A percentile compares a stretch with the other conserved stretches of the same genome.
Evolutionary conservation across 2,888 invertebrate genomes (phyloP).

Genomic region (Drosophila flavopinicola): DNA sequence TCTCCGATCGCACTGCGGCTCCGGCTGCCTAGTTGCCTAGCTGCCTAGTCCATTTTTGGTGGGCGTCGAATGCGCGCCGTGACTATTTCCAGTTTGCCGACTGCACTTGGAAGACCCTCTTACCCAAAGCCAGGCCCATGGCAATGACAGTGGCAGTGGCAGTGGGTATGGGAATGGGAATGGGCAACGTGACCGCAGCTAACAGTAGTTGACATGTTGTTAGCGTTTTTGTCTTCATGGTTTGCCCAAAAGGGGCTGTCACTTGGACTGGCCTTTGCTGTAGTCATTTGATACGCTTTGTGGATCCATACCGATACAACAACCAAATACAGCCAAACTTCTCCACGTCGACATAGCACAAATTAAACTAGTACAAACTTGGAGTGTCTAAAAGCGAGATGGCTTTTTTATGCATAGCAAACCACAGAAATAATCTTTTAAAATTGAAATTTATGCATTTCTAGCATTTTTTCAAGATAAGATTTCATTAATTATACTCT

Average conservation of each 20-base stretch:
- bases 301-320: constrained; percentile 8
- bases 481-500: too few relatives aligned
- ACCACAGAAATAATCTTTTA: too few relatives aligned
- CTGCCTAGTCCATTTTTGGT: constrained; percentile 71
- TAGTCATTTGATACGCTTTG: constrained; percentile 37
- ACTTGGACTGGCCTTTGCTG: neutral
- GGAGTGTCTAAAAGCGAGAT: too few relatives aligned
- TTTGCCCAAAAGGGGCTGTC: constrained; percentile 23
- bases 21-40: too few relatives aligned
- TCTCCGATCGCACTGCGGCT: constrained; percentile 32
- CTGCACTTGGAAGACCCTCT: constrained; percentile 29
- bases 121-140: constrained; percentile 9
- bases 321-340: neutral
- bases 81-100: constrained; percentile 26
- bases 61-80: constrained; percentile 39
- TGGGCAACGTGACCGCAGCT: constrained; percentile 67
- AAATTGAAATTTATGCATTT: too few relatives aligned
- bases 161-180: constrained; percentile 38
- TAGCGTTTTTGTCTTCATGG: constrained; percentile 38
- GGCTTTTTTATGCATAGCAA: too few relatives aligned
- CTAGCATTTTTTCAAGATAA: too few relatives aligned
- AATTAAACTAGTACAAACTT: too few relatives aligned
- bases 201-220: constrained; percentile 79
- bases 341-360: too few relatives aligned
- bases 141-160: constrained; percentile 5